Percentiles rank a stretch among this genome's conserved stretches.
These are phyloP conservation scores for Batillaria attramentaria DNA, from an alignment of 1,140 invertebrate species.

Conservation along the genomic window DNA sequence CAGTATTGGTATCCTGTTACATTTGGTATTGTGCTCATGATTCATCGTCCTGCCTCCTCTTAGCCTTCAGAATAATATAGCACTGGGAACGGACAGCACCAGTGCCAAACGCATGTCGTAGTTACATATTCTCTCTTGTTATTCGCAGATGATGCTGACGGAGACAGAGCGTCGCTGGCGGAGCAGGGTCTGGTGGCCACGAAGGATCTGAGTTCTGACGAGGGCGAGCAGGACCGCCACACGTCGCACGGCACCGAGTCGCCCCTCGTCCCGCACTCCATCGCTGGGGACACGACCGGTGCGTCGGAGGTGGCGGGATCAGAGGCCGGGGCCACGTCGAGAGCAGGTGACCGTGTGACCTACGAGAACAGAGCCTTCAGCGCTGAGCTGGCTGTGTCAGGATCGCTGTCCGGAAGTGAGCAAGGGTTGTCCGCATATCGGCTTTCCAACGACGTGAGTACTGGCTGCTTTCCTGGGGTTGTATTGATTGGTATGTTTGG, in stretches of 20 bases:
- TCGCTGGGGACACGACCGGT: slow-evolving; percentile 16
- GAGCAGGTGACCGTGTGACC: neutral
- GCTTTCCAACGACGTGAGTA: slow-evolving; percentile 28
- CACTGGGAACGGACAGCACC: too few species aligned
- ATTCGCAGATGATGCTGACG: too few species aligned
- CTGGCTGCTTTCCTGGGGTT: too few species aligned
- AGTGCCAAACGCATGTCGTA: too few species aligned
- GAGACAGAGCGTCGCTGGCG: neutral
- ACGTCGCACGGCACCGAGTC: neutral
- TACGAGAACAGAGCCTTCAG: slow-evolving; percentile 35
- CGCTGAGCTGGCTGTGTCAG: slow-evolving; percentile 13
- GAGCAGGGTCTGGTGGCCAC: neutral
- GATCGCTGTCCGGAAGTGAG: slow-evolving; percentile 26
- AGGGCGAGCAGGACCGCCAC: neutral
- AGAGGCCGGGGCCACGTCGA: neutral
- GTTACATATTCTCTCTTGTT: too few species aligned
- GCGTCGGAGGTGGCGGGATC: neutral
- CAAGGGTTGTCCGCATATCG: slow-evolving; percentile 18
- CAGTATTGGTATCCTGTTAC: too few species aligned
- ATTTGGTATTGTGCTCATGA: too few species aligned
- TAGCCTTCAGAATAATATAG: too few species aligned
- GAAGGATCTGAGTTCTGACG: neutral
- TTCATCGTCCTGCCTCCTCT: too few species aligned
- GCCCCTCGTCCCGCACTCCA: slow-evolving; percentile 13
- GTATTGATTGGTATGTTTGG: too few species aligned